Percentiles rank a stretch among this genome's conserved stretches.
Evolutionary conservation across 2,888 invertebrate species (phyloP).

Genomic region (Protophormia terraenovae): DNA sequence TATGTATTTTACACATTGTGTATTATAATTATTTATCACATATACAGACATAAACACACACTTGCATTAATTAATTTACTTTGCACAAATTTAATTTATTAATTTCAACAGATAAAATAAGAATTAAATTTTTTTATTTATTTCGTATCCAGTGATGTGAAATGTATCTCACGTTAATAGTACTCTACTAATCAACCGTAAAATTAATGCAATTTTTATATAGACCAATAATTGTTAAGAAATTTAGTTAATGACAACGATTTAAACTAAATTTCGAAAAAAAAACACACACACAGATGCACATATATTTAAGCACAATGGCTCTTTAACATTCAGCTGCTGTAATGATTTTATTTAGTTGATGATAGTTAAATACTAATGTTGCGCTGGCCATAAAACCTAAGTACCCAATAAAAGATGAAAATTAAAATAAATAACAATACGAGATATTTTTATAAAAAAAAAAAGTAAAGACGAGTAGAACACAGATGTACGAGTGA

Average conservation of each 20-base stretch:
- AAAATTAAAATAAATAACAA: background rate
- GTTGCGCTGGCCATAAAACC: constrained; percentile 33
- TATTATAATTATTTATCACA: constrained; percentile 2
- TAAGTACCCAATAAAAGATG: constrained; percentile 36
- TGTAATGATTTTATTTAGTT: constrained; percentile 35
- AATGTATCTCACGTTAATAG: constrained; percentile 26
- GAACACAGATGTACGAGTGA: background rate
- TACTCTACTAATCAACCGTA: constrained; percentile 73
- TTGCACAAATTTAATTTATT: background rate
- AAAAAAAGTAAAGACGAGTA: background rate
- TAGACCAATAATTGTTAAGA: background rate
- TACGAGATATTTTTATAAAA: background rate
- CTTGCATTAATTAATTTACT: background rate
- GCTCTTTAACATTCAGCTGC: constrained; percentile 2
- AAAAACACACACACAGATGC: background rate
- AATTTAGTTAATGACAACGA: constrained; percentile 16
- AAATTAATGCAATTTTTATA: constrained; percentile 75
- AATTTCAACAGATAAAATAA: background rate
- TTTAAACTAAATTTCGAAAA: background rate
- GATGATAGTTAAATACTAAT: constrained; percentile 33
- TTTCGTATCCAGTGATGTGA: background rate
- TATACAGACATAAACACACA: background rate
- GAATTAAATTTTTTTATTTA: constrained; percentile 7
- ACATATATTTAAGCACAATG: no score
- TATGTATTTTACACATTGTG: background rate